Evolutionary conservation across 2,888 invertebrate genomes (phyloP).

Genomic region (Plebejus argus): DNA sequence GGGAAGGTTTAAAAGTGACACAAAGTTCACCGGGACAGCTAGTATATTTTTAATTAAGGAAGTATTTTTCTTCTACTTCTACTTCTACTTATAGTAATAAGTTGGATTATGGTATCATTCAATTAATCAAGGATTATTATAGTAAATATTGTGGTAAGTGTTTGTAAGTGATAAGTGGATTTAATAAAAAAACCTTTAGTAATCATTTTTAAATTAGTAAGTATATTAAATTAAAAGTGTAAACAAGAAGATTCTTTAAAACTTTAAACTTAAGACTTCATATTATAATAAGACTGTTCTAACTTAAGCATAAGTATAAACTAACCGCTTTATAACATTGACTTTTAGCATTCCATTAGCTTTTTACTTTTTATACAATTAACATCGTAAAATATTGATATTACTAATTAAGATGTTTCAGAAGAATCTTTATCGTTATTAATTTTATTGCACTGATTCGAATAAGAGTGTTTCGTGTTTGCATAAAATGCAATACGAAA

Average conservation of each 20-base stretch:
- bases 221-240: not conserved
- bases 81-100: too few species aligned
- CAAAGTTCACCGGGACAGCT: too few species aligned
- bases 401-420: slow-evolving; percentile 6
- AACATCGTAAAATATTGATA: slow-evolving; percentile 10
- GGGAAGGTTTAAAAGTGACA: too few species aligned
- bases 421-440: not conserved
- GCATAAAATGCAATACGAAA: not conserved
- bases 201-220: too few species aligned
- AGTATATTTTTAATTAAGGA: too few species aligned
- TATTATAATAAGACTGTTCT: not conserved
- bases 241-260: not conserved
- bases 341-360: slow-evolving; percentile 7
- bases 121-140: too few species aligned
- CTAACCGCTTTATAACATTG: slow-evolving; percentile 9
- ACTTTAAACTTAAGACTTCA: not conserved
- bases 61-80: too few species aligned
- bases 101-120: too few species aligned
- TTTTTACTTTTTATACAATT: slow-evolving; percentile 1
- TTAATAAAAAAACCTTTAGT: too few species aligned
- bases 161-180: too few species aligned
- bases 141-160: too few species aligned
- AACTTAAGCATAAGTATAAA: not conserved
- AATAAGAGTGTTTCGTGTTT: not conserved
- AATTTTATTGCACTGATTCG: slow-evolving; percentile 17